Conservation (phyloP, 2,888 invertebrate genomes). For the Elysia crispata region DNA sequence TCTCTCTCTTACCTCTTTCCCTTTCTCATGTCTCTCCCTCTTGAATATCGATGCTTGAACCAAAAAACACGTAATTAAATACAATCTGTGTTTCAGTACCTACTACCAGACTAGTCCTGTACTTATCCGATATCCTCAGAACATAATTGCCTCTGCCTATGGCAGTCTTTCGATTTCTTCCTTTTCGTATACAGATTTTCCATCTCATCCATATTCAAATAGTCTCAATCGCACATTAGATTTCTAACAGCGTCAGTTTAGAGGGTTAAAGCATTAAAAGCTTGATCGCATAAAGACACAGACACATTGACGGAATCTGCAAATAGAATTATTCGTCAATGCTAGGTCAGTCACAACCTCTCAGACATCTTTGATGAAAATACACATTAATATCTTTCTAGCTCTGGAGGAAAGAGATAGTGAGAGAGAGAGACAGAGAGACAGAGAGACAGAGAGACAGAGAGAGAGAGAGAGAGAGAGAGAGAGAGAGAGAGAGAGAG, state of each 20-base stretch:
- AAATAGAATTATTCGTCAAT: too few species aligned
- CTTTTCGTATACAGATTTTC: neutral
- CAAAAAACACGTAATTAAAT: neutral
- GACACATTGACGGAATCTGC: too few species aligned
- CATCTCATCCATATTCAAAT: neutral
- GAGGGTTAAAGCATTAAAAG: too few species aligned
- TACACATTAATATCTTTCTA: neutral
- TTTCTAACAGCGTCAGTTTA: neutral
- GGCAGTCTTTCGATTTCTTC: neutral
- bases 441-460: slow-evolving; percentile 33
- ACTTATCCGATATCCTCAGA: neutral
- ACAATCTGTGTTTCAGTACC: neutral
- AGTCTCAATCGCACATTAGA: neutral
- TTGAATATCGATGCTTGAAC: neutral
- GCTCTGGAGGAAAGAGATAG: neutral
- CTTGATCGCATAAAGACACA: too few species aligned
- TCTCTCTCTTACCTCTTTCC: neutral
- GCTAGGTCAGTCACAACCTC: too few species aligned
- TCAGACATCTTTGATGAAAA: too few species aligned
- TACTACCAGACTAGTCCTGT: too few species aligned
- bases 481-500: slow-evolving; percentile 2
- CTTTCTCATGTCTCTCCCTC: neutral
- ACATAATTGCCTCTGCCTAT: neutral
- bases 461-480: neutral
- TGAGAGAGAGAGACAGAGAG: slow-evolving; percentile 2